Conservation (phyloP, 2,113 vertebrate genomes). For the Cervus canadensis region DNA sequence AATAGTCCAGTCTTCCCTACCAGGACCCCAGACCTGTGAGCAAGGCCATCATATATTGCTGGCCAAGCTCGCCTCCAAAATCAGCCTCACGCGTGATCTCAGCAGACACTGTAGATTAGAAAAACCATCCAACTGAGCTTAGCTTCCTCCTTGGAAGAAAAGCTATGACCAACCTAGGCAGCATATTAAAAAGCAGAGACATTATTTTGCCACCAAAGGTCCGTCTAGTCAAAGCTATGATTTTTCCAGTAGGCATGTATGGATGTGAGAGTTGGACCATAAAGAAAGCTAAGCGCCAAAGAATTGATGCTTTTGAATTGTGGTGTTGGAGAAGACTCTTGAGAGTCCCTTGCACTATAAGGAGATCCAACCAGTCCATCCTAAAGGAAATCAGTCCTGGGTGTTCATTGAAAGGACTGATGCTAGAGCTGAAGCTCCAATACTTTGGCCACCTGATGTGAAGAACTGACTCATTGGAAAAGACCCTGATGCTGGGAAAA, state of each 20-base stretch:
- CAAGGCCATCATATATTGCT: background rate
- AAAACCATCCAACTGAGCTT: background rate
- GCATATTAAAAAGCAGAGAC: background rate
- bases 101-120: background rate
- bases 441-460: fast-evolving
- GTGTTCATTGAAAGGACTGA: background rate
- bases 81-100: background rate
- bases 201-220: background rate
- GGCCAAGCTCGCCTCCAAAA: background rate
- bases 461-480: background rate
- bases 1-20: background rate
- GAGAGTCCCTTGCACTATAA: background rate
- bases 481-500: background rate
- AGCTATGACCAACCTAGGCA: background rate
- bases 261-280: background rate
- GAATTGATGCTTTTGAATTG: background rate
- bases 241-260: background rate
- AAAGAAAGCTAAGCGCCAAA: background rate
- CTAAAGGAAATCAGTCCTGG: background rate
- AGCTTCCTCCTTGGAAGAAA: background rate
- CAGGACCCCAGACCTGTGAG: background rate
- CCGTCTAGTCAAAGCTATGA: background rate
- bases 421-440: background rate
- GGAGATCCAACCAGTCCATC: background rate
- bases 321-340: background rate